Evolutionary conservation across 53 echinoderm and acorn worm genomes (phyloP), one percentile per base, ranked within the genome.

Genomic region (Luidia sarsii): DNA sequence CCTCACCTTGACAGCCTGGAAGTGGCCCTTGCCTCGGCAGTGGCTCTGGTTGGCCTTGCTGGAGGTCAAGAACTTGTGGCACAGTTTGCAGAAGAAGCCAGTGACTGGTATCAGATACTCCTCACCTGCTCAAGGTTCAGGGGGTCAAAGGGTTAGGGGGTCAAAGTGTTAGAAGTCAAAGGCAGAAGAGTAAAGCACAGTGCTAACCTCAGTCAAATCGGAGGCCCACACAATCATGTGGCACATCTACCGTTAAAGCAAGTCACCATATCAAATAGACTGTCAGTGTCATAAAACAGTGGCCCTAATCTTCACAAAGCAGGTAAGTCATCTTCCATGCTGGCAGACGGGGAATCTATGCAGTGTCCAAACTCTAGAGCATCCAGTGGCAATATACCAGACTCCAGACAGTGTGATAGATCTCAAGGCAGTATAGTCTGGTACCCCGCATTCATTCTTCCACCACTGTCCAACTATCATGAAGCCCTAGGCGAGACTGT

Each of bases 31-130:
- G 2, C 87, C 90, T 41, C 88, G 88, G 84, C 97, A 96, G 82
- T 96, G 97, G 37, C 71, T 70, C 4, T 70, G 70, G 39, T 61
- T 31, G 22, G 59, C 59, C 48, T 62, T 70, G 1, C 33, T 62
- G 21, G 83, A 70, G 1, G 79, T 79, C 82, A 94, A 91, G 59
- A 96, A 96, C 57, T 92, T 90, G 36, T 91, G 93, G 49, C 97
- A 96, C 60, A 94, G 91, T 65, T 91, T 93, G 80, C 97, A 96
- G 84, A 96, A 96, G 87, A 87, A 96, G 24, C 97, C 97, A 33
- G 94, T 80, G 39, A 94, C 94, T 48, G 97, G 93, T 10, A 93
- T 72, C 43, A 96, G 93, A 64, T 80, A 88, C 37, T 84, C 68
- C 45, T 86, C 86, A 59, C 93, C 97, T 96, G 70, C 43, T 55